A percentile compares a stretch with the other conserved stretches of the same genome.
These are phyloP conservation scores for Mormoops blainvillei DNA, from an alignment of 2,113 vertebrate genomes.

Conservation along the genomic window DNA sequence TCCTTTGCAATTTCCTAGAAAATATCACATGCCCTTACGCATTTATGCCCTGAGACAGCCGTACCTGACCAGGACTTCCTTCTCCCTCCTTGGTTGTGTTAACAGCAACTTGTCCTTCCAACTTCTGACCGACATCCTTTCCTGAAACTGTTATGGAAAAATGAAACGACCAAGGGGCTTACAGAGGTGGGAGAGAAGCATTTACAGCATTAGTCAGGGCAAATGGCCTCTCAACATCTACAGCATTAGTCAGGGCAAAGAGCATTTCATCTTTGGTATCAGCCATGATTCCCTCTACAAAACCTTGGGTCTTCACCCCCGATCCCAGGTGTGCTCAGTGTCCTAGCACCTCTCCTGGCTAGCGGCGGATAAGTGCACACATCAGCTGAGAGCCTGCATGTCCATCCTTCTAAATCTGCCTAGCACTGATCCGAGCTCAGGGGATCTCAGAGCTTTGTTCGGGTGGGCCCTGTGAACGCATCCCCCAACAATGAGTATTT, in stretches of 20 bases:
- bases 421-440: background rate
- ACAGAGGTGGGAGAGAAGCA: too few relatives aligned
- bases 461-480: background rate
- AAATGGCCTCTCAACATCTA: too few relatives aligned
- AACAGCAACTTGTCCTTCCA: background rate
- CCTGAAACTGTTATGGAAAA: too few relatives aligned
- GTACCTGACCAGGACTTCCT: background rate
- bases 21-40: background rate
- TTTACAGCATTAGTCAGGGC: too few relatives aligned
- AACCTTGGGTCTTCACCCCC: background rate
- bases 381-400: background rate
- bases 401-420: accelerated
- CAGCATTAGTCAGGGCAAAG: too few relatives aligned
- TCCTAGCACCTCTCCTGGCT: background rate
- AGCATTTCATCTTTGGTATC: too few relatives aligned
- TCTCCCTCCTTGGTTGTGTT: background rate
- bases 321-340: background rate
- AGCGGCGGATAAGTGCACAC: accelerated
- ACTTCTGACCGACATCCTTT: background rate
- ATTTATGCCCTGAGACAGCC: background rate
- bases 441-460: background rate
- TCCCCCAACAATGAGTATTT: background rate
- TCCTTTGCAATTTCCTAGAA: background rate
- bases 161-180: too few relatives aligned
- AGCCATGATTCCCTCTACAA: too few relatives aligned